Percentiles rank a stretch among this genome's conserved stretches.
phyloP scores from a whole-genome alignment of 2,113 vertebrate species.

The Ibidorhyncha struthersii region DNA sequence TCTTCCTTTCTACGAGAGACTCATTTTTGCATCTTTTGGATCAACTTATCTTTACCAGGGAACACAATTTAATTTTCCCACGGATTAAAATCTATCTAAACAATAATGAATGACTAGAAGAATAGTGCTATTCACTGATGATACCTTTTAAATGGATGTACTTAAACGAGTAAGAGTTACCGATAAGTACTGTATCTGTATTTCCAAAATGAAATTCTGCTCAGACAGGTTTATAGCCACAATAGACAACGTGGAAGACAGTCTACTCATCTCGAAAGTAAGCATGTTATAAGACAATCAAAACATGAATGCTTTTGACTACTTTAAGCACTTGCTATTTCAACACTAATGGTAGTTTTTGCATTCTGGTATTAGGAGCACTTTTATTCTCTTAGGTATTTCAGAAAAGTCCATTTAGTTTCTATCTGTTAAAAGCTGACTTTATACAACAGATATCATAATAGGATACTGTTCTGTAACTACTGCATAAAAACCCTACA shows the following conservation, averaged over 20 bases:
- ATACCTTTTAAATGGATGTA: neutral
- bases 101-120: neutral
- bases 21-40: neutral
- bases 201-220: neutral
- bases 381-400: neutral
- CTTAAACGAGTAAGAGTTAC: neutral
- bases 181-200: neutral
- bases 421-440: neutral
- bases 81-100: neutral
- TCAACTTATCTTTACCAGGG: neutral
- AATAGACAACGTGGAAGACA: neutral
- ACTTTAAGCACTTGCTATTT: neutral
- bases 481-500: neutral
- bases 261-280: neutral
- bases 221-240: neutral
- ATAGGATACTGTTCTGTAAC: neutral
- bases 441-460: neutral
- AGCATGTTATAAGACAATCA: neutral
- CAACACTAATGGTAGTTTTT: neutral
- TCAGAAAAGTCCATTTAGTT: neutral
- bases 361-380: neutral
- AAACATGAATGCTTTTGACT: neutral
- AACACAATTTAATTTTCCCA: neutral
- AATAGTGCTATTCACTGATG: neutral
- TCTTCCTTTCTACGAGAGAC: neutral